Conservation (phyloP, 2,797 vertebrate species). For the Rousettus madagascariensis region DNA sequence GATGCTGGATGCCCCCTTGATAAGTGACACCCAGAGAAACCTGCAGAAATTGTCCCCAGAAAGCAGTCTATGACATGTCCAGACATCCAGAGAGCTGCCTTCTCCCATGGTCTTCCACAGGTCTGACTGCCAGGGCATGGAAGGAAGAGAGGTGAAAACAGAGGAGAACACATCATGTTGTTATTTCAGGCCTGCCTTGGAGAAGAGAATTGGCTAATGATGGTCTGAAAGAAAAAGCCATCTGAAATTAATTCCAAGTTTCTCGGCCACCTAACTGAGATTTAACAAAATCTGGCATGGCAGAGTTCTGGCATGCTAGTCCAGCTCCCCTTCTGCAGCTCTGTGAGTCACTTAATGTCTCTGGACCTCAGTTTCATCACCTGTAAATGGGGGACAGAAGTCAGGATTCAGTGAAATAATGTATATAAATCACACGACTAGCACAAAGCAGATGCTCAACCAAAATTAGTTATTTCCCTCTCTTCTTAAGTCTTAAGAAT, state of each 20-base stretch:
- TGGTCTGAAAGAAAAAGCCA: neutral
- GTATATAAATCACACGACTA: neutral
- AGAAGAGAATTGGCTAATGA: neutral
- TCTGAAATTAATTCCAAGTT: neutral
- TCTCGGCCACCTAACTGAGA: neutral
- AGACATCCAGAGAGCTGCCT: neutral
- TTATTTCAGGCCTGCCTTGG: neutral
- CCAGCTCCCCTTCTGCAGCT: neutral
- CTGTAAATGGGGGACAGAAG: neutral
- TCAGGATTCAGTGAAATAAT: neutral
- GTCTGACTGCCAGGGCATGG: neutral
- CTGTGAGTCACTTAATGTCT: neutral
- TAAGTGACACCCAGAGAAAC: neutral
- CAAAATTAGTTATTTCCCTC: neutral
- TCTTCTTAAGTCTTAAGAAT: neutral
- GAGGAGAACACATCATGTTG: rapidly evolving
- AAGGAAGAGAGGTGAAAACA: neutral
- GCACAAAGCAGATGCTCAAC: neutral
- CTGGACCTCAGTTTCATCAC: neutral
- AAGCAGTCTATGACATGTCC: neutral
- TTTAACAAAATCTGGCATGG: neutral
- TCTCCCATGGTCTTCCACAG: neutral
- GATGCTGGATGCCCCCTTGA: neutral
- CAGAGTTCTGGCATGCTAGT: rapidly evolving
- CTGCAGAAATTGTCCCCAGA: neutral